Base-by-base conservation (phyloP, 2,888 invertebrate genomes). In the Psylliodes chrysocephalus region DNA sequence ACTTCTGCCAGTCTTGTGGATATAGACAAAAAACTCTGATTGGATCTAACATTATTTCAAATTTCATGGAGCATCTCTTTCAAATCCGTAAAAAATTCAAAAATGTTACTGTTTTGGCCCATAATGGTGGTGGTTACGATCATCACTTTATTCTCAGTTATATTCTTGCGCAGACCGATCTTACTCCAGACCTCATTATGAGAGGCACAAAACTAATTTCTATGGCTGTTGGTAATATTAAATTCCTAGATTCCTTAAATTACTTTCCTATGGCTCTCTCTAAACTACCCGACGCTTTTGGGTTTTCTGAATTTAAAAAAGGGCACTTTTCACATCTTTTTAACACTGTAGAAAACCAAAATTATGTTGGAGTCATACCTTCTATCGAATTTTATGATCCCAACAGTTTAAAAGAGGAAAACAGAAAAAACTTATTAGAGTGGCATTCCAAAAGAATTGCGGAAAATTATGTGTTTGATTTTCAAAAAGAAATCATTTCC, bases 181-280 rank as follows among this genome's bases (percentile, higher is more conserved):
- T 54, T 6, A 62, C 33, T 1, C 64, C 66, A 1, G 63, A 69
- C 4, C 49, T 69, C 1, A 69, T 69, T 35, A 70, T 66, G 60
- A n/a, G 66, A 2, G 71, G 69, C 1, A 69, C 67, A 15, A 70
- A 69, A 63, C 30, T 61, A 33, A 52, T 70, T 14, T 56, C 53
- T 2, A 64, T 67, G 64, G 33, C 40, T 33, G 42, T 64, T 8
- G 52, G 60, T 15, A 68, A 69, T 47, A 57, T 69, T 7, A 66
- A 62, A 57, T 68, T 68, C 30, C n/a, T 65, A 2, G 69, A 66
- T 75, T 79, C 81, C 78, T 14, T 70, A 6, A 70, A 73, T 44
- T 68, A 71, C 61, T 70, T 73, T 25, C 72, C 70, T 0, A 73
- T 73, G 70, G 35, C 65, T 1, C 33, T 72, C 17, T 28, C 69